phyloP scores from a whole-genome alignment of 2,797 vertebrate genomes.

The Sarcophilus harrisii region DNA sequence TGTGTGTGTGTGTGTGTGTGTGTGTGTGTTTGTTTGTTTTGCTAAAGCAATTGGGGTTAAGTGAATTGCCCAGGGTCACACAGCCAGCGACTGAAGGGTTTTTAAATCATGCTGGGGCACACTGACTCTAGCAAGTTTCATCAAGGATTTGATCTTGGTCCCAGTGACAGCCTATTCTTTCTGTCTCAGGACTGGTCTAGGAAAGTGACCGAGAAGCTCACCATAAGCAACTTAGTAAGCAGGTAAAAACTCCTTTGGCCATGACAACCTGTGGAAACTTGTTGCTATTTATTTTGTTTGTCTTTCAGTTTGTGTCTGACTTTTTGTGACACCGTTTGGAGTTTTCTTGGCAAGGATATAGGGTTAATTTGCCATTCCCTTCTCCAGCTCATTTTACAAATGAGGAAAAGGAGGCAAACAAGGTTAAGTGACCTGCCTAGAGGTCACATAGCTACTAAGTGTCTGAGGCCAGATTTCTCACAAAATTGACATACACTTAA shows the following conservation, averaged over 20 bases:
- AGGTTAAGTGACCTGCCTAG: neutral
- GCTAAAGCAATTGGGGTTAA: too few relatives aligned
- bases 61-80: too few relatives aligned
- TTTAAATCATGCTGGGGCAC: neutral
- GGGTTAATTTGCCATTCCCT: neutral
- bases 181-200: neutral
- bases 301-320: neutral
- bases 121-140: neutral
- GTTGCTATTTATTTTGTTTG: neutral
- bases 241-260: neutral
- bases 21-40: too few relatives aligned
- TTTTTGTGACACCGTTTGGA: neutral
- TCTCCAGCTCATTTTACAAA: neutral
- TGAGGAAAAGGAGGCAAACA: neutral
- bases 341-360: neutral
- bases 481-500: neutral
- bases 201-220: neutral
- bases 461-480: neutral
- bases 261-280: neutral
- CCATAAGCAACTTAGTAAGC: neutral
- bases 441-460: neutral
- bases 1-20: too few relatives aligned
- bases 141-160: neutral
- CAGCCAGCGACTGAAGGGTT: neutral
- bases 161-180: neutral